Percentiles rank a stretch among this genome's conserved stretches.
phyloP scores from a whole-genome alignment of 2,113 vertebrate species.

The Semicossyphus pulcher region DNA sequence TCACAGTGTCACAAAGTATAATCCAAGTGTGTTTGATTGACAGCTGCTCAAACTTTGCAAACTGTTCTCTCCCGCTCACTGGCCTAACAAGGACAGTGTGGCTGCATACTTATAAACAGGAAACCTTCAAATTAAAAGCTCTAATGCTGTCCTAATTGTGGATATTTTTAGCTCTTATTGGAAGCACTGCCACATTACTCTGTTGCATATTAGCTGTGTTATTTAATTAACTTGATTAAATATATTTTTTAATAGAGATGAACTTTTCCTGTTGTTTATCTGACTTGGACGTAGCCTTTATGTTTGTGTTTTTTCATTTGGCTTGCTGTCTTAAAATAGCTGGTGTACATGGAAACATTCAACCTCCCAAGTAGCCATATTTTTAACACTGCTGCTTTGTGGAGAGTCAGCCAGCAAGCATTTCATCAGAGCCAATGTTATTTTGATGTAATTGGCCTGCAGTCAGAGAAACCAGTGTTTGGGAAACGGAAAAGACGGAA shows the following conservation, averaged over 20 bases:
- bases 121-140: constrained; percentile 14
- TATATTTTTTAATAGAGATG: not conserved
- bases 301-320: not conserved
- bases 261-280: not conserved
- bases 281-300: not conserved
- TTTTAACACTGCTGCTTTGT: not conserved
- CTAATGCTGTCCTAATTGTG: not conserved
- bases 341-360: not conserved
- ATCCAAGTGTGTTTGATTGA: constrained; percentile 44
- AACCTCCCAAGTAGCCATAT: not conserved
- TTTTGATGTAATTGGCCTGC: constrained; percentile 29
- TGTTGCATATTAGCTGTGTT: not conserved
- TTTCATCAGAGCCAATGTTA: constrained; percentile 29
- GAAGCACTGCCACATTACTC: not conserved
- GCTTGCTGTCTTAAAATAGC: not conserved
- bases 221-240: not conserved
- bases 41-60: constrained; percentile 28
- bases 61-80: not conserved
- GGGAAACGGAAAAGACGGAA: constrained; percentile 30
- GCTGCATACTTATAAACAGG: not conserved
- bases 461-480: constrained; percentile 24
- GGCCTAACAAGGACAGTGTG: constrained; percentile 4
- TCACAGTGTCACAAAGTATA: constrained; percentile 34
- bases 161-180: constrained; percentile 5
- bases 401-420: not conserved